Percentiles rank a stretch among this genome's conserved stretches.
phyloP scores from a whole-genome alignment of 2,113 vertebrate species.

The Tringa solitaria region DNA sequence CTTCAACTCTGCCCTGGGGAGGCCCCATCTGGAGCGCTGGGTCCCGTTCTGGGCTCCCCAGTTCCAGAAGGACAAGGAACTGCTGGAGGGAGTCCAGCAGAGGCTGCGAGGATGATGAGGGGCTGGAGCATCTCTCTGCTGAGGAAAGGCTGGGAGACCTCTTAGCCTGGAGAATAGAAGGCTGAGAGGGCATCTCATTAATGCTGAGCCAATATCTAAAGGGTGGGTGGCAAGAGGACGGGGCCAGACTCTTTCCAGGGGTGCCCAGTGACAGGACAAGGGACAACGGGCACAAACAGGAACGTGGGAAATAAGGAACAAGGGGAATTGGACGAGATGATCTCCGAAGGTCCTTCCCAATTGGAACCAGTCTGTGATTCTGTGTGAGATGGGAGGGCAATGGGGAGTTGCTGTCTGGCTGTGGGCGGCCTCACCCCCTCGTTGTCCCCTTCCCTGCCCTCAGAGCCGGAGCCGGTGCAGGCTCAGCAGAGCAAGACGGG shows the following conservation, averaged over 20 bases:
- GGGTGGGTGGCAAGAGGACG: neutral
- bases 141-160: neutral
- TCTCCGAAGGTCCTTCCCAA: neutral
- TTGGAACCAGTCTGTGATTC: neutral
- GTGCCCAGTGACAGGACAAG: neutral
- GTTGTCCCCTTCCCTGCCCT: neutral
- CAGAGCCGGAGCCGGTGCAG: slow-evolving; percentile 86
- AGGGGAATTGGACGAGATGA: neutral
- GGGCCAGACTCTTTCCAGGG: neutral
- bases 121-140: neutral
- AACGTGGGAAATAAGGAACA: neutral
- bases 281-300: neutral
- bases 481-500: slow-evolving; percentile 90
- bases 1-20: neutral
- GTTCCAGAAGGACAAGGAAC: neutral
- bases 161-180: neutral
- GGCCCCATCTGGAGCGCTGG: neutral
- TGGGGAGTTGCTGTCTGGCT: accelerated
- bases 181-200: neutral
- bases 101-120: neutral
- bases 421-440: neutral
- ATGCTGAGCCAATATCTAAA: neutral
- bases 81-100: neutral
- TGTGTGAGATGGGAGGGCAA: neutral
- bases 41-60: neutral